A percentile compares a stretch with the other conserved stretches of the same genome.
These are phyloP conservation scores for Agonopterix arenella DNA, from an alignment of 2,888 invertebrate species.

Conservation along the genomic window DNA sequence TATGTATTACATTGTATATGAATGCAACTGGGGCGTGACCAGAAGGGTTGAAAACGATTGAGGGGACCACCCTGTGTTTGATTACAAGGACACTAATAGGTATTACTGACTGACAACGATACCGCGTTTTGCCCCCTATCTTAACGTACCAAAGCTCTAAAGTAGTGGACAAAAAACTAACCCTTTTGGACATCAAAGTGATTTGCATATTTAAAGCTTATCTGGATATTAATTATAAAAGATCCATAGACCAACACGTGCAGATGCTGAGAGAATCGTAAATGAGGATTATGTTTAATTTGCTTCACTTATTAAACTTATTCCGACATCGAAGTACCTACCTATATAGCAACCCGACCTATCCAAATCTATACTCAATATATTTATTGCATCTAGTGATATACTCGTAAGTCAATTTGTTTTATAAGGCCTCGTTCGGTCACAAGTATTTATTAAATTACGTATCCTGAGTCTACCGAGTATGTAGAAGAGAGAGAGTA, in stretches of 20 bases:
- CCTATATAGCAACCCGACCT: too few species aligned
- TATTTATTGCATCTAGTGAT: too few species aligned
- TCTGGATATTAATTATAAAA: conserved; percentile 8
- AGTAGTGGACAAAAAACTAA: conserved; percentile 6
- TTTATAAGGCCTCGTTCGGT: too few species aligned
- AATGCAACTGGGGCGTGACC: conserved; percentile 53
- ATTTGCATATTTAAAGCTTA: conserved; percentile 10
- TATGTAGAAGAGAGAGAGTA: too few species aligned
- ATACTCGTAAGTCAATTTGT: too few species aligned
- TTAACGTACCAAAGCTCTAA: neutral
- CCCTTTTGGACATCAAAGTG: conserved; percentile 5
- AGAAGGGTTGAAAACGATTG: conserved; percentile 55
- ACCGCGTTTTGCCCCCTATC: neutral
- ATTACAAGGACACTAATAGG: conserved; percentile 33
- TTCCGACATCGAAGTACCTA: neutral
- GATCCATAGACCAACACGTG: too few species aligned
- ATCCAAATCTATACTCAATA: too few species aligned
- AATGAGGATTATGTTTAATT: too few species aligned
- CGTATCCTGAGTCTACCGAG: too few species aligned
- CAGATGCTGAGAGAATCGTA: too few species aligned
- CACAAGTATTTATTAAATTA: too few species aligned
- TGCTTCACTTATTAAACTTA: too few species aligned
- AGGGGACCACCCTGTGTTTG: conserved; percentile 43
- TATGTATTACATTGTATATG: conserved; percentile 34
- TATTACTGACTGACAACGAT: conserved; percentile 16